These are phyloP conservation scores for Halictus ligatus DNA, from an alignment of 2,888 invertebrate species.

Conservation along the genomic window DNA sequence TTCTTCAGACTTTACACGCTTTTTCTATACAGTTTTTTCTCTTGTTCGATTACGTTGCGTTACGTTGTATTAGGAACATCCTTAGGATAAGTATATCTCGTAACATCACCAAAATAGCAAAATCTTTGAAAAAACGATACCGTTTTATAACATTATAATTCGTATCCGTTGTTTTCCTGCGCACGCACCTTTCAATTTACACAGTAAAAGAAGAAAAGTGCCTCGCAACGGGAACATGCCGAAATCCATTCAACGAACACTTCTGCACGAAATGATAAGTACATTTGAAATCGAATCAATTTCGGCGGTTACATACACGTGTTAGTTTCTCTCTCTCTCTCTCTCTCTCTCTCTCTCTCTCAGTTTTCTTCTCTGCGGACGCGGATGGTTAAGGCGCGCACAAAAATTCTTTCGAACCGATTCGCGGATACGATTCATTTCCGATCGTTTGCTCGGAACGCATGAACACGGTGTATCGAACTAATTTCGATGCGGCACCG, in stretches of 20 bases:
- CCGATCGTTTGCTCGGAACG: slow-evolving; percentile 34
- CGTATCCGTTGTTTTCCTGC: neutral
- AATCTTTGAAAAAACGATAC: slow-evolving; percentile 68
- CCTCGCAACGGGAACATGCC: slow-evolving; percentile 61
- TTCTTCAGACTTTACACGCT: slow-evolving; percentile 39
- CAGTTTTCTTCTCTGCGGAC: neutral
- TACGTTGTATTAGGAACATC: slow-evolving; percentile 79
- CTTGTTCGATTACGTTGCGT: slow-evolving; percentile 53
- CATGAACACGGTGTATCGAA: slow-evolving; percentile 35
- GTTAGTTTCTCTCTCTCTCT: neutral
- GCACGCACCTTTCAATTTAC: slow-evolving; percentile 76
- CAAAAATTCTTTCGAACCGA: neutral
- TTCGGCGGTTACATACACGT: slow-evolving; percentile 15
- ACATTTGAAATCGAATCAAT: slow-evolving; percentile 52
- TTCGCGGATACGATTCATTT: neutral
- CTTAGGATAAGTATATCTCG: slow-evolving; percentile 76
- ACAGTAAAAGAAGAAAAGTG: slow-evolving; percentile 75
- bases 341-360: neutral
- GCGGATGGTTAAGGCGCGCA: neutral
- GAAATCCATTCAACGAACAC: slow-evolving; percentile 40
- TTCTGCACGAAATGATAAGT: slow-evolving; percentile 59
- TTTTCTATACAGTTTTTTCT: slow-evolving; percentile 54
- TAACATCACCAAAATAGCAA: slow-evolving; percentile 65
- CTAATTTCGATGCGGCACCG: slow-evolving; percentile 42
- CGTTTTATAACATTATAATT: slow-evolving; percentile 24